Percentiles rank a stretch among this genome's conserved stretches.
These are phyloP conservation scores for Trogon melanurus DNA, from an alignment of 2,113 vertebrate genomes.

Conservation along the genomic window DNA sequence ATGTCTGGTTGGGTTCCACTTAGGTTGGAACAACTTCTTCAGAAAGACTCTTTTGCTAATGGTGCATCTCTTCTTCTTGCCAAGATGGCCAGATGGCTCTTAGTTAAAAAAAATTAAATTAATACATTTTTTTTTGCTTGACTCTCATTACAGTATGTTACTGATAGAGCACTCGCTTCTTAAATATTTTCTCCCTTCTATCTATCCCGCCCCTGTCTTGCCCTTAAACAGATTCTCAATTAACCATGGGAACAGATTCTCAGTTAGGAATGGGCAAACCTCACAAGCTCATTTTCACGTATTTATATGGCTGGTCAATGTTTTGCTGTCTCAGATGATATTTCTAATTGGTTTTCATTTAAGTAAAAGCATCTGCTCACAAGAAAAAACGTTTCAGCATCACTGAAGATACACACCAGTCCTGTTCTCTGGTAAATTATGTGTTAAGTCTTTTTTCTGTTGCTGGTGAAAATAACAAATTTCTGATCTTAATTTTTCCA, in stretches of 20 bases:
- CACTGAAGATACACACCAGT: not conserved
- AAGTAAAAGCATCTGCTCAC: conserved; percentile 61
- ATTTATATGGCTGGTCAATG: conserved; percentile 43
- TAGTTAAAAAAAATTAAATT: conserved; percentile 27
- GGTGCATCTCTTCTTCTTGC: not conserved
- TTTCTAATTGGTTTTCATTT: conserved; percentile 57
- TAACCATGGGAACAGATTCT: conserved; percentile 47
- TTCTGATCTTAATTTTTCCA: not conserved
- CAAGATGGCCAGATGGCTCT: conserved; percentile 59
- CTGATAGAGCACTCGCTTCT: conserved; percentile 32
- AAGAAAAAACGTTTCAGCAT: not conserved
- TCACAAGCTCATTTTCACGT: conserved; percentile 16
- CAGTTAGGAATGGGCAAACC: conserved; percentile 49
- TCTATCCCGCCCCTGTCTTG: conserved; percentile 14
- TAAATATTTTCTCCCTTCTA: conserved; percentile 47
- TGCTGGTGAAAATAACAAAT: not conserved
- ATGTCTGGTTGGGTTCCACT: not conserved
- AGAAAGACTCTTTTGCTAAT: conserved; percentile 18
- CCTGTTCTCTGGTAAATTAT: not conserved
- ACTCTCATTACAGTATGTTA: conserved; percentile 6
- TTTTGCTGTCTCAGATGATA: conserved; percentile 43
- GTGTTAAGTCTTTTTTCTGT: not conserved
- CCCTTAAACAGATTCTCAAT: conserved; percentile 61
- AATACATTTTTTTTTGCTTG: not conserved
- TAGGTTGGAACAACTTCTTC: not conserved